Percentiles rank a stretch among this genome's conserved stretches.
Evolutionary conservation across 1,140 invertebrate species (phyloP).

Genomic region (Ceratosolen solmsi): DNA sequence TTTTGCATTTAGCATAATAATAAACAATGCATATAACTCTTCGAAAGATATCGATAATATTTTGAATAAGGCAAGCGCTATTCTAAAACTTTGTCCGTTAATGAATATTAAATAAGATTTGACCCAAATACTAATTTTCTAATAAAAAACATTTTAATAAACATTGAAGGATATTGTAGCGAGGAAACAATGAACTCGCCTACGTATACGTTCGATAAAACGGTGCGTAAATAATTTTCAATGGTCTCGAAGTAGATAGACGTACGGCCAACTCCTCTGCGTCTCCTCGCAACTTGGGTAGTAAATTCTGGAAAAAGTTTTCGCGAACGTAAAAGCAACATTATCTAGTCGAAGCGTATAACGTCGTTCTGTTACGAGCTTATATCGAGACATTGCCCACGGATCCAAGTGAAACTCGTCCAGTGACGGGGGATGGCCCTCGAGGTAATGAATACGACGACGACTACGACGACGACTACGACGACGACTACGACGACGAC

Average conservation of each 20-base stretch:
- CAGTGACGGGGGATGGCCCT: not conserved
- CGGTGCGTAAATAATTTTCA: slow-evolving; percentile 40
- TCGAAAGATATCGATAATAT: too few species aligned
- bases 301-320: slow-evolving; percentile 38
- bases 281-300: not conserved
- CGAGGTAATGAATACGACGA: not conserved
- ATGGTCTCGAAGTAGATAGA: slow-evolving; percentile 16
- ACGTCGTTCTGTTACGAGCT: not conserved
- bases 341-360: slow-evolving; percentile 40
- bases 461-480: not conserved
- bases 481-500: not conserved
- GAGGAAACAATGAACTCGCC: not conserved
- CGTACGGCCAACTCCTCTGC: not conserved
- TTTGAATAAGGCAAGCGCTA: too few species aligned
- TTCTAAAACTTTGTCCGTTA: too few species aligned
- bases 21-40: too few species aligned
- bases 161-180: not conserved
- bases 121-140: not conserved
- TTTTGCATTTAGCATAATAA: too few species aligned
- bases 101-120: not conserved
- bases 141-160: not conserved
- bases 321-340: slow-evolving; percentile 28
- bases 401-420: not conserved
- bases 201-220: not conserved
- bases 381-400: not conserved